These are phyloP conservation scores for Scomberomorus guttatus DNA, from an alignment of 2,797 vertebrate genomes.

Conservation along the genomic window DNA sequence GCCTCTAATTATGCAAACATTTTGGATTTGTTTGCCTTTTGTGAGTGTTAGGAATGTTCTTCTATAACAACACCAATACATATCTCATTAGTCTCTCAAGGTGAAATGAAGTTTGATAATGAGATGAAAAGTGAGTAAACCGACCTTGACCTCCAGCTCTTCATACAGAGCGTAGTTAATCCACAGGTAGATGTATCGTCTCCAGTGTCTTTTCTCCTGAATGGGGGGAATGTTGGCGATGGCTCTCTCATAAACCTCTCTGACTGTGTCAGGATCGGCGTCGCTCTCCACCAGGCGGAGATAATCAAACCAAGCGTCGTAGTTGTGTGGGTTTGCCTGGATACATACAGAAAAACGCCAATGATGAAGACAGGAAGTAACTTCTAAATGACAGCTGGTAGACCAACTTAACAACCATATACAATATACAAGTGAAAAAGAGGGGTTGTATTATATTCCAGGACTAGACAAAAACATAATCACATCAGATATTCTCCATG, in stretches of 20 bases:
- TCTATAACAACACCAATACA: no score
- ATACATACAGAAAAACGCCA: neutral
- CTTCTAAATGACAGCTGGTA: no score
- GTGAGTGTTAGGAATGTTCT: no score
- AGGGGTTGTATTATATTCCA: no score
- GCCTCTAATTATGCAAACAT: no score
- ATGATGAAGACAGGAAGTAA: neutral
- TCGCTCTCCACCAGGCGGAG: slow-evolving; percentile 97
- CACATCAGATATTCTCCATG: no score
- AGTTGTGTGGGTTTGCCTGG: slow-evolving; percentile 97
- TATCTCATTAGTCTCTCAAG: neutral
- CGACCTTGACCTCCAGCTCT: slow-evolving; percentile 96
- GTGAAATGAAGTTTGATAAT: neutral
- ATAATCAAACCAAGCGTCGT: slow-evolving; percentile 98
- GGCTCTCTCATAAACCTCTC: slow-evolving; percentile 96
- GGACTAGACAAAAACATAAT: no score
- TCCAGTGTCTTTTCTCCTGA: slow-evolving; percentile 98
- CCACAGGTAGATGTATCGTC: slow-evolving; percentile 98
- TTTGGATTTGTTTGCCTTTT: no score
- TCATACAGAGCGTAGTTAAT: slow-evolving; percentile 97
- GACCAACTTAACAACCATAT: no score
- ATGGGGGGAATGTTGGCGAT: slow-evolving; percentile 95
- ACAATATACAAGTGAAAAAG: no score
- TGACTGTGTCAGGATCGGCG: slow-evolving; percentile 88
- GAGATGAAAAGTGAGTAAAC: neutral